Evolutionary conservation across 2,113 vertebrate species (phyloP).

Genomic region (Merops nubicus): DNA sequence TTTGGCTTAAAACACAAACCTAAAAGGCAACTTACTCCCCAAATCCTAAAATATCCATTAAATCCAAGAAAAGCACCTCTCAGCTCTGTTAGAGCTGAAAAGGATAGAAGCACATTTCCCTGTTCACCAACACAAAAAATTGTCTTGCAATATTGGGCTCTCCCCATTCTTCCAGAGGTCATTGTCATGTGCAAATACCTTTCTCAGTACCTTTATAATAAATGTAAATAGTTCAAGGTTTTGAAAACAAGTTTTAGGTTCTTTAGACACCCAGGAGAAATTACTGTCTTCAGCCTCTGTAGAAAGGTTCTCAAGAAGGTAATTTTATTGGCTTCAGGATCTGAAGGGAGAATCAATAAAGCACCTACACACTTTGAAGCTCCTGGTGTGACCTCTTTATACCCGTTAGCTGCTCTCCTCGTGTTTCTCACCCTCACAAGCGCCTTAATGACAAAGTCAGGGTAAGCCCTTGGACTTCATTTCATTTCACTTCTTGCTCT

Average conservation of each 20-base stretch:
- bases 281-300: not conserved
- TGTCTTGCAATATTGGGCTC: not conserved
- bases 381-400: not conserved
- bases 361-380: not conserved
- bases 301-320: not conserved
- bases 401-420: not conserved
- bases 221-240: not conserved
- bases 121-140: not conserved
- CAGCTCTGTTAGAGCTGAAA: not conserved
- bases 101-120: not conserved
- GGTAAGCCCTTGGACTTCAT: not conserved
- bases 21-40: not conserved
- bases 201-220: not conserved
- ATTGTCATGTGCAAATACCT: not conserved
- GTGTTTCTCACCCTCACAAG: not conserved
- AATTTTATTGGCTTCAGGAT: not conserved
- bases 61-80: not conserved
- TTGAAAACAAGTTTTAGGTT: not conserved
- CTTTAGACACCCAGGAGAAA: not conserved
- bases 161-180: not conserved
- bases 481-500: not conserved
- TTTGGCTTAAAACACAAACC: not conserved
- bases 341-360: not conserved
- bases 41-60: not conserved
- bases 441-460: not conserved